Evolutionary conservation across 2,888 invertebrate genomes (phyloP).

Genomic region (Ochlodes sylvanus): DNA sequence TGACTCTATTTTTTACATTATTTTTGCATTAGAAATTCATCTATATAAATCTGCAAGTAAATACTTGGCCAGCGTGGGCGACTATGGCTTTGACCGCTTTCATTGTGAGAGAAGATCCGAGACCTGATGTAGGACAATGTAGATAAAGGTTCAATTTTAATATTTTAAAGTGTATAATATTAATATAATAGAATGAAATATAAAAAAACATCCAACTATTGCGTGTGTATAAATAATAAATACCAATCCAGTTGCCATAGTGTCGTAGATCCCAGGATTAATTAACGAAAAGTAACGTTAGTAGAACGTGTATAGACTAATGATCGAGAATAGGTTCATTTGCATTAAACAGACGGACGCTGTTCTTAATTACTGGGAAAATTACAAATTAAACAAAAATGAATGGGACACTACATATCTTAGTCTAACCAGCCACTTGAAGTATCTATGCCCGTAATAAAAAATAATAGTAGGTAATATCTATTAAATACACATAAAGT

Average conservation of each 20-base stretch:
- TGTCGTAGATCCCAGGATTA: constrained; percentile 69
- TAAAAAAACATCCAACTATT: constrained; percentile 42
- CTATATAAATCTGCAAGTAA: too few species aligned
- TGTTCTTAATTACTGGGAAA: constrained; percentile 81
- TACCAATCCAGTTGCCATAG: constrained; percentile 53
- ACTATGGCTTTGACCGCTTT: too few species aligned
- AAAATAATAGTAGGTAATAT: constrained; percentile 1
- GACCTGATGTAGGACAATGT: too few species aligned
- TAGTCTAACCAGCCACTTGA: constrained; percentile 41
- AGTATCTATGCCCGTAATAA: constrained; percentile 20
- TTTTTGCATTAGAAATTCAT: too few species aligned
- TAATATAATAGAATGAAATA: neutral
- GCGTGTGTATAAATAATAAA: constrained; percentile 70
- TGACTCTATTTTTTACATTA: neutral
- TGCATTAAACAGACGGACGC: constrained; percentile 78
- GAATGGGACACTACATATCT: constrained; percentile 56
- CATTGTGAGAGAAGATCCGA: too few species aligned
- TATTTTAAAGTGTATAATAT: too few species aligned
- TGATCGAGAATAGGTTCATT: constrained; percentile 82
- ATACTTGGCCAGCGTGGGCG: too few species aligned
- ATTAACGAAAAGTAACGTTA: constrained; percentile 81
- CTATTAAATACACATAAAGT: neutral
- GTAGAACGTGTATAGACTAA: constrained; percentile 79
- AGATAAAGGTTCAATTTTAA: too few species aligned
- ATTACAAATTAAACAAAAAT: constrained; percentile 81